phyloP scores from a whole-genome alignment of 1,140 invertebrate genomes.

The Neodiprion lecontei region DNA sequence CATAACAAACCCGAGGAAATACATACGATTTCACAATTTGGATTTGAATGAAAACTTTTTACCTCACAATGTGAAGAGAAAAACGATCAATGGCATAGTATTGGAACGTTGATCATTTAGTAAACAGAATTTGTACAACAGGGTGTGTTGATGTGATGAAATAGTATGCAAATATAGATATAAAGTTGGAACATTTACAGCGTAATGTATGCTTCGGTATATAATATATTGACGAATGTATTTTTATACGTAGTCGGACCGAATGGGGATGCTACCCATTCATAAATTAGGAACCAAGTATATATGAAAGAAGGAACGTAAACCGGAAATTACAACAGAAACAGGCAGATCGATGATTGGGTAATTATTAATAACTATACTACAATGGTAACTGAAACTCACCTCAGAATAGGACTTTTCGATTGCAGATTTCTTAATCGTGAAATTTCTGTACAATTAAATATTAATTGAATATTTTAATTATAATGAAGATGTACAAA shows the following conservation, averaged over 20 bases:
- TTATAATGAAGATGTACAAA: constrained; percentile 6
- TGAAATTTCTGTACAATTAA: constrained; percentile 77
- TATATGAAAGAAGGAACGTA: neutral
- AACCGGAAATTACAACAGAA: neutral
- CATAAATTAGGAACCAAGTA: neutral
- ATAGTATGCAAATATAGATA: too few relatives aligned
- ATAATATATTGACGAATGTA: neutral
- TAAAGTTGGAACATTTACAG: too few relatives aligned
- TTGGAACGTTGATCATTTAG: too few relatives aligned
- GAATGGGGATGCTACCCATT: neutral
- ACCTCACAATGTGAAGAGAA: too few relatives aligned
- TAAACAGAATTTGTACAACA: too few relatives aligned
- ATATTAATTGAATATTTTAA: constrained; percentile 19
- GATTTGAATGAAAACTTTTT: too few relatives aligned
- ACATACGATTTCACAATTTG: too few relatives aligned
- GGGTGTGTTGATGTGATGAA: too few relatives aligned
- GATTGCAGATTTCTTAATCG: constrained; percentile 88
- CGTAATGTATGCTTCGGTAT: too few relatives aligned
- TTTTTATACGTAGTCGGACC: too few relatives aligned
- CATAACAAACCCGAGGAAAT: too few relatives aligned
- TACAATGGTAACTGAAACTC: constrained; percentile 43
- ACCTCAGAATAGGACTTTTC: constrained; percentile 96
- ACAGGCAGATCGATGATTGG: constrained; percentile 6
- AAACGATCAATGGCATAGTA: too few relatives aligned
- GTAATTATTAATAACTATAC: constrained; percentile 9